Percentiles rank a stretch among this genome's conserved stretches.
These are phyloP conservation scores for Minunthozetes semirufus DNA, from an alignment of 2,888 invertebrate genomes.

Conservation along the genomic window DNA sequence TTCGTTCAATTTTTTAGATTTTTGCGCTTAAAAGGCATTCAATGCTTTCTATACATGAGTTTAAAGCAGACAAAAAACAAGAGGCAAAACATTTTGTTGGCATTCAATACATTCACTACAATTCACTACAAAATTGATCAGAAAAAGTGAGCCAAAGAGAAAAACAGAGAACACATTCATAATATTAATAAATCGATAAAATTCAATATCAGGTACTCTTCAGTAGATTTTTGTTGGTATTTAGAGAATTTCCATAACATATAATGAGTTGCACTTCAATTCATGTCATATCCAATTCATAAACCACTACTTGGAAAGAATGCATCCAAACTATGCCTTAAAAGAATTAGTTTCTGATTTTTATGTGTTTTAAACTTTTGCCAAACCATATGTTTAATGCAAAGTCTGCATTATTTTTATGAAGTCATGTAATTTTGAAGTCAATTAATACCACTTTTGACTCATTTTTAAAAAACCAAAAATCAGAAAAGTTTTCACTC, in stretches of 20 bases:
- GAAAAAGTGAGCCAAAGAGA: not conserved
- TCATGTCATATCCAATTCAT: slow-evolving; percentile 14
- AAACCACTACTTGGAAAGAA: not conserved
- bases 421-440: not conserved
- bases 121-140: not conserved
- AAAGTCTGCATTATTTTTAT: not conserved
- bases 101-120: no score
- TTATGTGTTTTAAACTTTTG: not conserved
- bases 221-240: slow-evolving; percentile 4
- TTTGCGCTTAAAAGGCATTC: not conserved
- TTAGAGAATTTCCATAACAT: slow-evolving; percentile 6
- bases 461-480: not conserved
- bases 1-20: not conserved
- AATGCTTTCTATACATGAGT: not conserved
- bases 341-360: not conserved
- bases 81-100: not conserved
- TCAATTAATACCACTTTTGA: not conserved
- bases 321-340: not conserved
- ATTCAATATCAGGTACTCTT: slow-evolving; percentile 1
- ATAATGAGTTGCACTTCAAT: slow-evolving; percentile 28
- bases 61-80: not conserved
- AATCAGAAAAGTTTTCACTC: no score
- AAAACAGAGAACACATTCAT: not conserved
- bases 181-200: slow-evolving; percentile 10
- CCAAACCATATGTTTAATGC: not conserved